Evolutionary conservation across 2,113 vertebrate species (phyloP), one percentile per base, ranked within the genome.

Genomic region (Oryctolagus cuniculus): DNA sequence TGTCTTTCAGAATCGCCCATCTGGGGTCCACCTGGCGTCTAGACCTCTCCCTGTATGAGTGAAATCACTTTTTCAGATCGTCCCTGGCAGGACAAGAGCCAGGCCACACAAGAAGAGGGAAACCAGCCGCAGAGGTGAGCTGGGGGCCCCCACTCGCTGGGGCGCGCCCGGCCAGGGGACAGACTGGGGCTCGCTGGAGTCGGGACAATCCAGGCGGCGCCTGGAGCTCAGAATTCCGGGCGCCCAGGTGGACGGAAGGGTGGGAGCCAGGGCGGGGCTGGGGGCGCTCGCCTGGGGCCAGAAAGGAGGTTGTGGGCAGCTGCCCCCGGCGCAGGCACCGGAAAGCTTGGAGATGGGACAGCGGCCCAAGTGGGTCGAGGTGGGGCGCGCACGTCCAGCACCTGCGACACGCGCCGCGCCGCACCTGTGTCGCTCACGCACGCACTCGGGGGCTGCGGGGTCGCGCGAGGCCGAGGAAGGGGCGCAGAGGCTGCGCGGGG

Each of bases 1-100:
- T 27, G 75, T 87, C 84, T 89, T 90, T 64, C n/a, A 84, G 89
- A 36, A 44, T 0, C 27, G 88, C 58, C 73, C 82, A 74, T 70
- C 64, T 66, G 89, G 88, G 94, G n/a, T 93, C 88, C 90, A 10
- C 63, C 77, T 27, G 53, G 49, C 80, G 84, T 73, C 74, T 22
- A 4, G 49, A 44, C 36, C 70, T 38, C 44, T 69, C 80, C 51
- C n/a, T 53, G 44, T 24, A 0, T 0, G 8, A 38, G 63, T 12
- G 34, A 79, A 22, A 2, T 3, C 10, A 58, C 82, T 55, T 66
- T 58, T 63, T 31, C 84, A 22, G 88, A 38, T 4, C 2, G n/a
- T 36, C 58, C 38, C 0, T 6, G 1, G 63, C 66, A 67, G 34
- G 89, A 34, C 61, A 25, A 61, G 64, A 10, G 53, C 19, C 1